Conservation (phyloP, 1,140 invertebrate genomes). For the Drosophila littoralis region DNA sequence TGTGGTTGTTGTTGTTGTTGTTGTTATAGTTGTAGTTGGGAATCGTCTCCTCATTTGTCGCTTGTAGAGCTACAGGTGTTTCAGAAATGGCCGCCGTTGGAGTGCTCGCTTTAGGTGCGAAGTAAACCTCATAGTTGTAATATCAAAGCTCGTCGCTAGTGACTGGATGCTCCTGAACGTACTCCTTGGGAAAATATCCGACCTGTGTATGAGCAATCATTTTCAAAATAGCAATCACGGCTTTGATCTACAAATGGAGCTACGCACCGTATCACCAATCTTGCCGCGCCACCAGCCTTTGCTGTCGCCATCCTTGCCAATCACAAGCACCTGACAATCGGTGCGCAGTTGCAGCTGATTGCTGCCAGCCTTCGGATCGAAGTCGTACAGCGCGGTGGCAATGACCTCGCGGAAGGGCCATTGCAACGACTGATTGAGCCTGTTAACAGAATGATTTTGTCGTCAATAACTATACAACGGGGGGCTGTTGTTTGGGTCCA, state of each 20-base stretch:
- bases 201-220: constrained; percentile 84
- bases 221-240: neutral
- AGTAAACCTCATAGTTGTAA: constrained; percentile 83
- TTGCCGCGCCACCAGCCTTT: constrained; percentile 94
- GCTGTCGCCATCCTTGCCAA: constrained; percentile 91
- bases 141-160: constrained; percentile 84
- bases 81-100: constrained; percentile 60
- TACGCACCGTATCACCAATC: constrained; percentile 86
- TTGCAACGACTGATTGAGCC: constrained; percentile 89
- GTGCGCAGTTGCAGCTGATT: constrained; percentile 91
- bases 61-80: constrained; percentile 36
- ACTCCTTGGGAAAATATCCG: constrained; percentile 88
- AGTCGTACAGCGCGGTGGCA: constrained; percentile 91
- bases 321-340: constrained; percentile 91
- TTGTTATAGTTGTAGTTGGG: constrained; percentile 22
- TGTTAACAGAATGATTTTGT: constrained; percentile 57
- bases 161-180: constrained; percentile 85
- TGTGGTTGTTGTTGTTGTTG: constrained; percentile 27
- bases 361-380: constrained; percentile 88
- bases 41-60: constrained; percentile 16
- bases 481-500: neutral
- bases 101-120: constrained; percentile 67
- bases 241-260: neutral
- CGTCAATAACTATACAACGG: neutral
- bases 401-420: constrained; percentile 91